Conservation (phyloP, 2,797 vertebrate species). For the Intellagama lesueurii region DNA sequence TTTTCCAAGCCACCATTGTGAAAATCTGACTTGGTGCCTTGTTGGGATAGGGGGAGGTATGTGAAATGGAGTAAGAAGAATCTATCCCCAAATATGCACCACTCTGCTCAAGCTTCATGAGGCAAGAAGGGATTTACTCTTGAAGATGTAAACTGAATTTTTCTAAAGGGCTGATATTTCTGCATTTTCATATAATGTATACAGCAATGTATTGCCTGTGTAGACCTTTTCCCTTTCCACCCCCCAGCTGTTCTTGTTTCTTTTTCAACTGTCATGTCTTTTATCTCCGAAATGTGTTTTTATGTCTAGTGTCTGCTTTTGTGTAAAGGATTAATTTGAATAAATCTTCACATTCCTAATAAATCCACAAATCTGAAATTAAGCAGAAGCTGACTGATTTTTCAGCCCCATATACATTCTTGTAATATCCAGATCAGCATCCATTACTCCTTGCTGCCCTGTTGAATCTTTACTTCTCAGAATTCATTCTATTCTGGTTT, state of each 20-base stretch:
- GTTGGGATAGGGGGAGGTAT: background rate
- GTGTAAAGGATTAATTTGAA: slow-evolving; percentile 21
- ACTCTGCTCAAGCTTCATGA: slow-evolving; percentile 11
- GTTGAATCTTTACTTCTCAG: slow-evolving; percentile 22
- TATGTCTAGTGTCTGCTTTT: slow-evolving; percentile 17
- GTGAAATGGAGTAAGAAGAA: slow-evolving; percentile 18
- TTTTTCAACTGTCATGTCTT: background rate
- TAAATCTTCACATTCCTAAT: slow-evolving; percentile 5
- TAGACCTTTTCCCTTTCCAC: too few species aligned
- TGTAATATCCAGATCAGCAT: background rate
- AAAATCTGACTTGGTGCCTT: background rate
- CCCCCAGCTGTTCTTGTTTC: background rate
- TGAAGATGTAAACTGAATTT: background rate
- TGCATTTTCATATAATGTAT: slow-evolving; percentile 8
- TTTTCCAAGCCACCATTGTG: background rate
- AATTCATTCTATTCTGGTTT: slow-evolving; percentile 21
- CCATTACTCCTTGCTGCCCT: background rate
- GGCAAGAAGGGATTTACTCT: slow-evolving; percentile 6
- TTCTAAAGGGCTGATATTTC: background rate
- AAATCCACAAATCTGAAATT: slow-evolving; percentile 25
- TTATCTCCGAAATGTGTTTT: background rate
- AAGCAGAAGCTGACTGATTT: background rate
- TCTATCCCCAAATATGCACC: slow-evolving; percentile 15
- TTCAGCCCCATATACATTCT: background rate
- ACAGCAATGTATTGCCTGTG: background rate